Evolutionary conservation across 1,140 invertebrate genomes (phyloP), one percentile per base, ranked within the genome.

Genomic region (Pachypsylla venusta): DNA sequence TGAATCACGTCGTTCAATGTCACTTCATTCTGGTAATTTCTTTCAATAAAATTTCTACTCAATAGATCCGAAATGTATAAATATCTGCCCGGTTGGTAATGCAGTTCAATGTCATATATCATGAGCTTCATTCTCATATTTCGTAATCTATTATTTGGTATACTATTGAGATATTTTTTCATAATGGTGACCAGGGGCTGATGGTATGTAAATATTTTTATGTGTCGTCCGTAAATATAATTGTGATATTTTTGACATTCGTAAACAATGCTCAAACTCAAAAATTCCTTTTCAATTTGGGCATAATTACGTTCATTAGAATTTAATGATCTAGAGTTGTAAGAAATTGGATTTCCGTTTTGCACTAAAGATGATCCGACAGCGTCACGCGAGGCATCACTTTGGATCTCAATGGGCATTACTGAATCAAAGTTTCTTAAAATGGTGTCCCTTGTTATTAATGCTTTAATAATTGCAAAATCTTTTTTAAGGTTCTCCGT

Each of bases 91-190:
- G 67, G 65, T 5, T 65, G 7, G 54, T 68, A 66, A 19, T 57
- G 58, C 1, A 65, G 59, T 19, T 67, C 65, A 27, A 70, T 60
- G 16, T 66, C 61, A 63, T 72, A 75, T 30, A 65, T 64, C 24
- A 69, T 62, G 2, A 75, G 40, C 56, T 66, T 65, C 10, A 76
- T 61, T 14, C 69, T 63, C 62, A 74, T 67, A 67, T 59, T 25
- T n/a, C n/a, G n/a, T n/a, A n/a, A n/a, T n/a, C n/a, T n/a, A n/a
- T n/a, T n/a, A n/a, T n/a, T n/a, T n/a, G 59, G 59, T 7, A 64
- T 56, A 53, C 64, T 65, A 12, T 53, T 14, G 12, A 67, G 19
- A 3, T 30, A 5, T 61, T 65, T 68, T 12, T 61, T 65, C 30
- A 65, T 60, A 28, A 71, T 64, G 1, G 57, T 16, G 4, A 67